These are phyloP conservation scores for Pagetopsis macropterus DNA, from an alignment of 2,797 vertebrate genomes.

Conservation along the genomic window DNA sequence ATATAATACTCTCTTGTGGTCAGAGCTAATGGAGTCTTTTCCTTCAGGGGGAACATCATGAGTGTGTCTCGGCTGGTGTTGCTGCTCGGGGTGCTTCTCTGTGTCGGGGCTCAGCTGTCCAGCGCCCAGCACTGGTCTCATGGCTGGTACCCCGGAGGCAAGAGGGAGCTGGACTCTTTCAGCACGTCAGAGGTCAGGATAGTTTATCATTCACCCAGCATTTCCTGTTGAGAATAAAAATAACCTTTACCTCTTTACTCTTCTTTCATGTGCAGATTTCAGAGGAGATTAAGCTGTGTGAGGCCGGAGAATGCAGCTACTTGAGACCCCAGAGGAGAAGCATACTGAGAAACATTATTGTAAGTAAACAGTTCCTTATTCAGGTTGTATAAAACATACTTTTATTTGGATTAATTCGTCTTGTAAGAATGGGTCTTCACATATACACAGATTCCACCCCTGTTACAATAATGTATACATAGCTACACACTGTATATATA, in stretches of 20 bases:
- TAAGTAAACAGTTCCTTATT: conserved; percentile 61
- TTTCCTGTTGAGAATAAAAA: conserved; percentile 1
- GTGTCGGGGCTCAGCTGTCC: conserved; percentile 77
- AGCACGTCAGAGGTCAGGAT: conserved; percentile 78
- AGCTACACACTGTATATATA: neutral
- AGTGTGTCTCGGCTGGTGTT: conserved; percentile 79
- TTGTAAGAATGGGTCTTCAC: neutral
- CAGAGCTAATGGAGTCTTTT: conserved; percentile 8
- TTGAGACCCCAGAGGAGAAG: conserved; percentile 82
- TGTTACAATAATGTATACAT: neutral
- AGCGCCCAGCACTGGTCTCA: conserved; percentile 91
- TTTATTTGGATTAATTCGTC: neutral
- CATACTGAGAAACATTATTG: conserved; percentile 83
- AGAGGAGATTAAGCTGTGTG: conserved; percentile 87
- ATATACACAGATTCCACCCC: neutral
- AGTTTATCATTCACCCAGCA: conserved; percentile 4
- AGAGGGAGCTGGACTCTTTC: conserved; percentile 82
- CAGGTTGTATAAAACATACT: neutral
- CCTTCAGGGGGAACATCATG: conserved; percentile 70
- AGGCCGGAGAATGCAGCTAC: conserved; percentile 85
- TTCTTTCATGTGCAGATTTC: conserved; percentile 75
- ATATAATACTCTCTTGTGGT: neutral
- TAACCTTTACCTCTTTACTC: neutral
- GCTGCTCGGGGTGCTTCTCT: conserved; percentile 80
- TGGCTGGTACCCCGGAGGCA: conserved; percentile 91